Evolutionary conservation across 2,888 invertebrate genomes (phyloP).

Genomic region (Chironomus riparius): DNA sequence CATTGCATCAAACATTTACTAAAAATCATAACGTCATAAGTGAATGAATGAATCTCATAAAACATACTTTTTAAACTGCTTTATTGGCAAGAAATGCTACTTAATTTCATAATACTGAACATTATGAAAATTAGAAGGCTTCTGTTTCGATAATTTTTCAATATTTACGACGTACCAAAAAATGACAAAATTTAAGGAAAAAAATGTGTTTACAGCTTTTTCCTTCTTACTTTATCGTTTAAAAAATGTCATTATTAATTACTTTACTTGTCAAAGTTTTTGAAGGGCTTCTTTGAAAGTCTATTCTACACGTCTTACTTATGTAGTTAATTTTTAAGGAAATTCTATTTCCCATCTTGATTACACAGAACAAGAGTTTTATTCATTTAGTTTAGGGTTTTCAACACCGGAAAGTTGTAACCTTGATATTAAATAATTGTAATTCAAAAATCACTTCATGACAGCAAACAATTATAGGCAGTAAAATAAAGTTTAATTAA

Average conservation of each 20-base stretch:
- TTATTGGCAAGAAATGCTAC: background rate
- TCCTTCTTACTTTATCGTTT: background rate
- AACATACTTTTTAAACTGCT: no score
- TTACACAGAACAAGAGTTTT: no score
- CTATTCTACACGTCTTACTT: no score
- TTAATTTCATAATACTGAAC: conserved; percentile 5
- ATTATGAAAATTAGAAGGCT: background rate
- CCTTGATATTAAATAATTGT: no score
- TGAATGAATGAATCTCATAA: no score
- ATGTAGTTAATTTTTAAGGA: background rate
- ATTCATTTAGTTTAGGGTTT: no score
- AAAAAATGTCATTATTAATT: conserved; percentile 3
- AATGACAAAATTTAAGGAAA: background rate
- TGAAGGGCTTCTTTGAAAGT: background rate
- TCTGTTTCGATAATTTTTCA: background rate
- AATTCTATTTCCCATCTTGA: background rate
- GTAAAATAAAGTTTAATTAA: no score
- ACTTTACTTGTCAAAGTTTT: conserved; percentile 2
- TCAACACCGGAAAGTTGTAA: no score
- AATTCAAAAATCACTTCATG: no score
- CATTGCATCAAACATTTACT: no score
- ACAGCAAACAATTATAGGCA: no score
- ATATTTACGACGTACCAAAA: background rate
- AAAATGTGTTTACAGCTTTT: background rate
- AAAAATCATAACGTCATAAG: no score